Evolutionary conservation across 2,797 vertebrate genomes (phyloP).

Genomic region (Brachyrhaphis roseni): DNA sequence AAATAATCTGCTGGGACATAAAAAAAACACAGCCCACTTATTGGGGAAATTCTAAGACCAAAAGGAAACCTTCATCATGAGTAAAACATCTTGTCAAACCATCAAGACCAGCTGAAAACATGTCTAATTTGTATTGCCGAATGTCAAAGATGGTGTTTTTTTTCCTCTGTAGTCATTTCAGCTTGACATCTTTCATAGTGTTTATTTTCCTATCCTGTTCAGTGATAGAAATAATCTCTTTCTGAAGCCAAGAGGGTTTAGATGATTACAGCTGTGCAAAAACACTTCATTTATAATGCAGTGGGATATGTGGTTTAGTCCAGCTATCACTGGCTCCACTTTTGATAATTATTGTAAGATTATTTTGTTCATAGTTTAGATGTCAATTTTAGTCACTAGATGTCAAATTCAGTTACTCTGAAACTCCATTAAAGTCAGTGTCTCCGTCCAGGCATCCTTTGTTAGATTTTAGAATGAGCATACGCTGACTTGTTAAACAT

Average conservation of each 20-base stretch:
- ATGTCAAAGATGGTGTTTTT: constrained; percentile 12
- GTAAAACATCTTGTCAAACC: constrained; percentile 15
- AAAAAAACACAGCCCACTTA: constrained; percentile 38
- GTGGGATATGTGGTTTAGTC: background rate
- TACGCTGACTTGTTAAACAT: background rate
- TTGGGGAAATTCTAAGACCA: constrained; percentile 22
- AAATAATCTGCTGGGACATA: constrained; percentile 45
- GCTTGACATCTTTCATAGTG: background rate
- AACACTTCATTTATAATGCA: background rate
- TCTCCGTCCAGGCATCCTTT: background rate
- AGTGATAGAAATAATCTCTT: background rate
- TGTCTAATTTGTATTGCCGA: constrained; percentile 1
- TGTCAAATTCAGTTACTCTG: background rate
- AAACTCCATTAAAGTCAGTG: too few relatives aligned
- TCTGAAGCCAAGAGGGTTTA: background rate
- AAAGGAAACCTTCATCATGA: background rate
- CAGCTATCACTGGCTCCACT: background rate
- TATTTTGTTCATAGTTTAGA: background rate
- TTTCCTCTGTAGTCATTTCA: constrained; percentile 19
- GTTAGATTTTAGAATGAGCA: background rate
- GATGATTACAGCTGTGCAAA: background rate
- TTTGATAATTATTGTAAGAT: background rate
- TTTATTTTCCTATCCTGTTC: constrained; percentile 32
- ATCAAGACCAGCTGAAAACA: constrained; percentile 15
- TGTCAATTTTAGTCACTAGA: background rate